These are phyloP conservation scores for Struthio camelus DNA, from an alignment of 2,113 vertebrate genomes.

Conservation along the genomic window DNA sequence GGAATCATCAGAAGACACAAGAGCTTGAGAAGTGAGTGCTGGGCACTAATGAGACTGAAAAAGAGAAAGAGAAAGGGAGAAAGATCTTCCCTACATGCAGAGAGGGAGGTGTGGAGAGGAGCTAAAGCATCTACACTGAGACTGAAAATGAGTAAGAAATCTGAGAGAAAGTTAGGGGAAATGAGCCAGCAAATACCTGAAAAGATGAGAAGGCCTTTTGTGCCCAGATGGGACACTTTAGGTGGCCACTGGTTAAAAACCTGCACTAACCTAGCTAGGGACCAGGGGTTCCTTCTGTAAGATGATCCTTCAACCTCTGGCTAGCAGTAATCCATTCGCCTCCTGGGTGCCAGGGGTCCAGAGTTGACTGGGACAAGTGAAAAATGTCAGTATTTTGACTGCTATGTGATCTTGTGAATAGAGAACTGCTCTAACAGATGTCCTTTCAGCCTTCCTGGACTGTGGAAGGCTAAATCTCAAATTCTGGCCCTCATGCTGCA, in stretches of 20 bases:
- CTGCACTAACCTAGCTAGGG: not conserved
- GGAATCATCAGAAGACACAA: not conserved
- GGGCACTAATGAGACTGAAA: not conserved
- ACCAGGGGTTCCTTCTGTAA: not conserved
- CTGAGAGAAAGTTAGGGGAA: not conserved
- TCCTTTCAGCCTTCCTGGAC: not conserved
- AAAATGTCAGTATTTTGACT: not conserved
- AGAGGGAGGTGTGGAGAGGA: not conserved
- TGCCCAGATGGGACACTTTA: not conserved
- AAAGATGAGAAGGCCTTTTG: not conserved
- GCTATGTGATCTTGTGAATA: no score
- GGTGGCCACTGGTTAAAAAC: not conserved
- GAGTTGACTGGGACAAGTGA: not conserved
- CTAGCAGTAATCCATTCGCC: accelerated
- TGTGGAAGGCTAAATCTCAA: no score
- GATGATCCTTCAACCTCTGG: not conserved
- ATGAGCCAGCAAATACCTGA: not conserved
- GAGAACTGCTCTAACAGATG: not conserved
- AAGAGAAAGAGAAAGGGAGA: not conserved
- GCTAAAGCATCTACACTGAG: not conserved
- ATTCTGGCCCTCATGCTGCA: no score
- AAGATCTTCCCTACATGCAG: not conserved
- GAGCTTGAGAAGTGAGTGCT: not conserved
- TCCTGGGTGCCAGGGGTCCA: not conserved
- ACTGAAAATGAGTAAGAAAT: not conserved